These are phyloP conservation scores for Eulemur mongoz DNA, from an alignment of 2,797 vertebrate genomes.

Conservation along the genomic window DNA sequence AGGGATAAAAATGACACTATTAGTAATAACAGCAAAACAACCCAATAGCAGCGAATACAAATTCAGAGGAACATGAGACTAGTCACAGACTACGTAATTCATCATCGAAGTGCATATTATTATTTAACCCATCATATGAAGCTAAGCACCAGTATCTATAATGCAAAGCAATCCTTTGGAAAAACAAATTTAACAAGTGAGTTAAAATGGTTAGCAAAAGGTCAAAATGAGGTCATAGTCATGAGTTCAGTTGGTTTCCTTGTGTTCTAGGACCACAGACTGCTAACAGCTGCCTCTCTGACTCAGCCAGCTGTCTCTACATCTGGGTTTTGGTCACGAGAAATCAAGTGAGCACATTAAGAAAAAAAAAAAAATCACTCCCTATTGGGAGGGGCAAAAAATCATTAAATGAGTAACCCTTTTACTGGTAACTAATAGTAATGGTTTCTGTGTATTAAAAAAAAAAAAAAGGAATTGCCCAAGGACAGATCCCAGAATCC, in stretches of 20 bases:
- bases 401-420: background rate
- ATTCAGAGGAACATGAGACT: background rate
- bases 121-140: background rate
- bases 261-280: background rate
- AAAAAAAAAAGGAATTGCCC: background rate
- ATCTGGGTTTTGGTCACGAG: constrained; percentile 49
- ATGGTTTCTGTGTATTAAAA: background rate
- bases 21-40: background rate
- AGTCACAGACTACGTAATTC: background rate
- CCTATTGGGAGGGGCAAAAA: background rate
- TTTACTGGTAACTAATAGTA: background rate
- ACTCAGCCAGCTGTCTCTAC: constrained; percentile 33
- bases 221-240: constrained; percentile 39
- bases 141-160: background rate
- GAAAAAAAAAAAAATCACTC: background rate
- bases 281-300: constrained; percentile 36
- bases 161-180: background rate
- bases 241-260: background rate
- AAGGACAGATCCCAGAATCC: background rate
- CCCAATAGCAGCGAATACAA: background rate
- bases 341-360: background rate
- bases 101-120: background rate
- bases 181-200: constrained; percentile 36
- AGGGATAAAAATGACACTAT: background rate
- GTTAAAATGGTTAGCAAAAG: constrained; percentile 44